A percentile compares a stretch with the other conserved stretches of the same genome.
Evolutionary conservation across 1,140 invertebrate species (phyloP).

Genomic region (Lycorma delicatula): DNA sequence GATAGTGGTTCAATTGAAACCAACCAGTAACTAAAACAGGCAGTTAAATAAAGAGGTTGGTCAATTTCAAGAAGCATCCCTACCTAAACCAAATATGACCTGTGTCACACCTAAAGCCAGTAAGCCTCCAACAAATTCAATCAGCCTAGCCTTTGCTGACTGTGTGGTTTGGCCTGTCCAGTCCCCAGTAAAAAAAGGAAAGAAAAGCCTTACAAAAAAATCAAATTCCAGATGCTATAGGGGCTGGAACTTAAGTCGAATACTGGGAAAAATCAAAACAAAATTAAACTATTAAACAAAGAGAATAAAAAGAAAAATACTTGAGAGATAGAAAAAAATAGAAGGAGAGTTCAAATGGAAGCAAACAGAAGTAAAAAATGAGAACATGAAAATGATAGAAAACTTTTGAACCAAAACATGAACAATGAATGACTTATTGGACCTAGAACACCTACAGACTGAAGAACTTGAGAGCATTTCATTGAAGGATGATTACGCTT

Average conservation of each 20-base stretch:
- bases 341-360: background rate
- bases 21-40: too few relatives aligned
- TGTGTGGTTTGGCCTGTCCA: background rate
- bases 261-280: too few relatives aligned
- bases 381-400: background rate
- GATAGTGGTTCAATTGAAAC: too few relatives aligned
- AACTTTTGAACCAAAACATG: background rate
- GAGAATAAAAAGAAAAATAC: background rate
- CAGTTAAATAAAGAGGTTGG: too few relatives aligned
- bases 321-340: background rate
- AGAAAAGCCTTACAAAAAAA: background rate
- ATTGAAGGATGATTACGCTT: too few relatives aligned
- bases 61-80: too few relatives aligned
- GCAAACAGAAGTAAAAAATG: background rate
- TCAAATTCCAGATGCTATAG: background rate
- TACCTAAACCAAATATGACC: background rate
- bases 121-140: background rate
- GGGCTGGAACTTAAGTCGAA: background rate
- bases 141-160: background rate
- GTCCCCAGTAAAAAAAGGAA: background rate
- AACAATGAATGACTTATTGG: background rate
- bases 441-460: too few relatives aligned
- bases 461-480: too few relatives aligned
- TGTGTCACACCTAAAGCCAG: background rate
- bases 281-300: too few relatives aligned